These are phyloP conservation scores for Mallateleia sp. DNA, from an alignment of 2,888 invertebrate genomes.

Conservation along the genomic window DNA sequence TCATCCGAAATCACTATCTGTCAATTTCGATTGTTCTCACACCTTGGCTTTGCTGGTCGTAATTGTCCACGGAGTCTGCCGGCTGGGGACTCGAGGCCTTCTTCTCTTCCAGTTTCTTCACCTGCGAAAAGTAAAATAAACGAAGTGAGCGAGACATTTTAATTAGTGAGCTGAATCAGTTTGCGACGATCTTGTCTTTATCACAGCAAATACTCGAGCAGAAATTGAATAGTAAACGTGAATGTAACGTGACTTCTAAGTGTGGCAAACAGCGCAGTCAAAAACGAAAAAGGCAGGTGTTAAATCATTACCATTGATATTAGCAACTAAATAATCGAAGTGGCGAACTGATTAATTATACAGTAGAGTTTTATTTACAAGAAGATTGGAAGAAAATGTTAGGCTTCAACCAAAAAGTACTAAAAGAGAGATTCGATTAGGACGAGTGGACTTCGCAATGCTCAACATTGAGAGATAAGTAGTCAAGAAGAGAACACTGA, in stretches of 20 bases:
- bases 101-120: constrained; percentile 88
- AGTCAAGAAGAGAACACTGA: too few relatives aligned
- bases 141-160: not conserved
- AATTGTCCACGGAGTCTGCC: constrained; percentile 85
- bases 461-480: too few relatives aligned
- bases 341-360: too few relatives aligned
- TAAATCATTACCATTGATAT: constrained; percentile 2
- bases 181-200: not conserved
- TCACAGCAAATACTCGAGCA: constrained; percentile 29
- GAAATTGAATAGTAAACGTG: not conserved
- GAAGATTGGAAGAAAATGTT: too few relatives aligned
- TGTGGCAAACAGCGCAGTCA: constrained; percentile 38
- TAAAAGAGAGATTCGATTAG: too few relatives aligned
- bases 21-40: constrained; percentile 19
- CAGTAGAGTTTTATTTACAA: too few relatives aligned
- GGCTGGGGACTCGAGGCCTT: constrained; percentile 78
- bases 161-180: not conserved
- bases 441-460: too few relatives aligned
- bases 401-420: too few relatives aligned
- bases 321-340: not conserved
- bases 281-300: constrained; percentile 27
- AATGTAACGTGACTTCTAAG: constrained; percentile 37
- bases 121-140: constrained; percentile 83
- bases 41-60: constrained; percentile 88
- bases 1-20: not conserved